A percentile compares a stretch with the other conserved stretches of the same genome.
Conservation (phyloP, 2,888 invertebrate species). For the Alentia gelatinosa region DNA sequence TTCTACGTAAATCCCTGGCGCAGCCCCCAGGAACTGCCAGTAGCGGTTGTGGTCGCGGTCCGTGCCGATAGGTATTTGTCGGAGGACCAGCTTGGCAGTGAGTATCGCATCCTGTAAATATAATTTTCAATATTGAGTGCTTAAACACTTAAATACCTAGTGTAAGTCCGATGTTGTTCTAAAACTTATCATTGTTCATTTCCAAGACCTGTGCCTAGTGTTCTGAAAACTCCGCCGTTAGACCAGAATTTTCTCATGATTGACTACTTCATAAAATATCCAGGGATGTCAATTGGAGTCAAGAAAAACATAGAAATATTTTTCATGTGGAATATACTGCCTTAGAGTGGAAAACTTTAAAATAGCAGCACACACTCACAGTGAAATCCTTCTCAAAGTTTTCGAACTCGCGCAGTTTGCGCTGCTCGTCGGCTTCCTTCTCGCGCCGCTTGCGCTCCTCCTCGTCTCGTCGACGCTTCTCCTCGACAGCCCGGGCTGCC, state of each 20-base stretch:
- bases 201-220: no score
- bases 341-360: background rate
- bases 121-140: no score
- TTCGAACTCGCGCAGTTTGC: conserved; percentile 70
- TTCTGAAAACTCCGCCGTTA: no score
- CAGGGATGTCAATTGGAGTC: no score
- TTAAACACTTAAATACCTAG: no score
- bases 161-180: no score
- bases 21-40: conserved; percentile 76
- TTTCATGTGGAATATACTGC: no score
- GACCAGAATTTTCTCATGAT: no score
- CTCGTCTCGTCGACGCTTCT: conserved; percentile 71
- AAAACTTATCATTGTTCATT: no score
- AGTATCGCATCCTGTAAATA: conserved; percentile 71
- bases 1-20: conserved; percentile 79
- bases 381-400: conserved; percentile 73
- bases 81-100: conserved; percentile 72
- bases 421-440: conserved; percentile 65
- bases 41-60: conserved; percentile 81
- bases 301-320: no score
- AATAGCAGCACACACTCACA: no score
- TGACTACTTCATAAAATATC: no score
- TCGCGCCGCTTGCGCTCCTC: conserved; percentile 65
- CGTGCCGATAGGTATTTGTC: conserved; percentile 78
- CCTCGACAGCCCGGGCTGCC: conserved; percentile 74